Conservation (phyloP, 2,888 invertebrate genomes). For the Mimachlamys varia region DNA sequence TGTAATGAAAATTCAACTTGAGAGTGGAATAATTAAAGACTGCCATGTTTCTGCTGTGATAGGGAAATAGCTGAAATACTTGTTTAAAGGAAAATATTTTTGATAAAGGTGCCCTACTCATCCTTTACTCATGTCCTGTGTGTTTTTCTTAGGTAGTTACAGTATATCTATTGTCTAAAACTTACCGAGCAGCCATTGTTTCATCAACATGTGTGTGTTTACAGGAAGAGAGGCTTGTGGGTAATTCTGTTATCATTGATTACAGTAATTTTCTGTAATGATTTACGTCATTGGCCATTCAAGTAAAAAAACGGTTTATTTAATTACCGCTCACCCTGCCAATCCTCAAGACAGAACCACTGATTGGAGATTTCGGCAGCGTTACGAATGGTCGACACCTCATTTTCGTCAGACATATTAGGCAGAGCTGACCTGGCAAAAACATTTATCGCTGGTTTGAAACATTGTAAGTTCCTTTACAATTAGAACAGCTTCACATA, state of each 20-base stretch:
- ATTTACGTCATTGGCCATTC: not conserved
- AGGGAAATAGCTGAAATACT: no score
- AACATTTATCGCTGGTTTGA: no score
- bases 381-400: not conserved
- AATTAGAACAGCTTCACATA: no score
- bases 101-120: no score
- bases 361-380: not conserved
- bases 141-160: no score
- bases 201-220: not conserved
- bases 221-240: not conserved
- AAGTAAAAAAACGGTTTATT: not conserved
- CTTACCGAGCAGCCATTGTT: not conserved
- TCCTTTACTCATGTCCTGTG: no score
- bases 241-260: not conserved
- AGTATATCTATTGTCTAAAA: not conserved
- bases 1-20: no score
- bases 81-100: no score
- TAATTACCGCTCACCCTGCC: not conserved
- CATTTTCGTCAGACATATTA: not conserved
- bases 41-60: no score
- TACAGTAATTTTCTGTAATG: not conserved
- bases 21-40: no score
- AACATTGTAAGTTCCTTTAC: no score
- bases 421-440: not conserved
- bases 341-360: not conserved